Evolutionary conservation across 2,888 invertebrate genomes (phyloP).

Genomic region (Chymomyza procnemis): DNA sequence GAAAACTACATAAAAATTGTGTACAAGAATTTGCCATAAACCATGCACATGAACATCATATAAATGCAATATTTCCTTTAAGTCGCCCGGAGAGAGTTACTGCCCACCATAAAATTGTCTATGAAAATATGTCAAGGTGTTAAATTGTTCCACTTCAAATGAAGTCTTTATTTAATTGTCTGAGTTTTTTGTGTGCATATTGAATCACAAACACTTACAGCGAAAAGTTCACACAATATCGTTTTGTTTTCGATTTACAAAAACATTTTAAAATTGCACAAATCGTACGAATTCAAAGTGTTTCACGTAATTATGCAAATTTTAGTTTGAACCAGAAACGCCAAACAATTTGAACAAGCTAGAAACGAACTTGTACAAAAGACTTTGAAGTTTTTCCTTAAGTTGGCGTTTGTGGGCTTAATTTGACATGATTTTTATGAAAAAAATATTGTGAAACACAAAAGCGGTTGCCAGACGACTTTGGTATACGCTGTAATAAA

Average conservation of each 20-base stretch:
- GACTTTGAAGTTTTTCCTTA: neutral
- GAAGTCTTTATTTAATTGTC: conserved; percentile 14
- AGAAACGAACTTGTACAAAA: conserved; percentile 26
- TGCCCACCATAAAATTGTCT: neutral
- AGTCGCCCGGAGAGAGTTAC: neutral
- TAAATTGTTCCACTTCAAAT: conserved; percentile 23
- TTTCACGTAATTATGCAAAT: conserved; percentile 65
- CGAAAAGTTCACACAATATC: neutral
- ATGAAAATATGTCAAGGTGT: conserved; percentile 1
- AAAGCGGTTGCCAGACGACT: too few relatives aligned
- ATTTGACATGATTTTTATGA: neutral
- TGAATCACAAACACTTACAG: neutral
- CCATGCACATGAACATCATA: neutral
- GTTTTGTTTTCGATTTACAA: conserved; percentile 13
- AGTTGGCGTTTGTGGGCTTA: neutral
- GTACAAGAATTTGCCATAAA: conserved; percentile 19
- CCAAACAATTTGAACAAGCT: conserved; percentile 32
- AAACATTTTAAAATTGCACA: conserved; percentile 12
- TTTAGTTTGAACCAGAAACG: conserved; percentile 36
- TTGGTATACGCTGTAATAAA: too few relatives aligned
- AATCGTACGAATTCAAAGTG: conserved; percentile 30
- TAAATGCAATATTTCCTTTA: neutral
- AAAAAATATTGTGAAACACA: neutral
- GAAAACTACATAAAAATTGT: conserved; percentile 23
- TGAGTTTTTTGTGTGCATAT: neutral